phyloP scores from a whole-genome alignment of 1,140 invertebrate genomes.

The Triops longicaudatus region DNA sequence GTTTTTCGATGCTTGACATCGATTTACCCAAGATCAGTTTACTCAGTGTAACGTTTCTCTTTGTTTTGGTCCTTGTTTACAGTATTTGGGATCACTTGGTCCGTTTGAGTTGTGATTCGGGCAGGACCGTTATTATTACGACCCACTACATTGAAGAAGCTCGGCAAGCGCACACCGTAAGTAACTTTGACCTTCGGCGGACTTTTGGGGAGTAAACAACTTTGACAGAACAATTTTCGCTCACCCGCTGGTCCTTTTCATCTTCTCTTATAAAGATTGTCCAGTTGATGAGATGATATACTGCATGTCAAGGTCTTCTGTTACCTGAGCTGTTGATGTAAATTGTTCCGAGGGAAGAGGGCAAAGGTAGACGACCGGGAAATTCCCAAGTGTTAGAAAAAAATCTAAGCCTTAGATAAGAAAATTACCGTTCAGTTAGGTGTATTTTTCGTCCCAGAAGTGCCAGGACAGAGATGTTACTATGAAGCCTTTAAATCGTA shows the following conservation, averaged over 20 bases:
- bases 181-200: constrained; percentile 29
- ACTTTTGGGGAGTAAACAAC: not conserved
- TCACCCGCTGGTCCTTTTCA: not conserved
- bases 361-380: not conserved
- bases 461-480: not conserved
- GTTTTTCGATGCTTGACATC: not conserved
- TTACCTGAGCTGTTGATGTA: too few relatives aligned
- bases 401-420: not conserved
- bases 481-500: too few relatives aligned
- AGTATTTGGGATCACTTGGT: constrained; percentile 89
- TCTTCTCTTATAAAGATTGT: too few relatives aligned
- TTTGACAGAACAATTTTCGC: not conserved
- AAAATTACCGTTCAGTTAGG: not conserved
- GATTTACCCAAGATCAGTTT: not conserved
- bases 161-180: constrained; percentile 72
- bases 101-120: constrained; percentile 65
- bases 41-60: not conserved
- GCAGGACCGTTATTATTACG: constrained; percentile 85
- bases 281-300: too few relatives aligned
- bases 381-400: not conserved
- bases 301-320: too few relatives aligned
- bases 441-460: not conserved
- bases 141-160: constrained; percentile 93
- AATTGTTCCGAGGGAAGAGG: not conserved
- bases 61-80: constrained; percentile 35